phyloP scores from a whole-genome alignment of 2,113 vertebrate genomes.

The Oreochromis niloticus region DNA sequence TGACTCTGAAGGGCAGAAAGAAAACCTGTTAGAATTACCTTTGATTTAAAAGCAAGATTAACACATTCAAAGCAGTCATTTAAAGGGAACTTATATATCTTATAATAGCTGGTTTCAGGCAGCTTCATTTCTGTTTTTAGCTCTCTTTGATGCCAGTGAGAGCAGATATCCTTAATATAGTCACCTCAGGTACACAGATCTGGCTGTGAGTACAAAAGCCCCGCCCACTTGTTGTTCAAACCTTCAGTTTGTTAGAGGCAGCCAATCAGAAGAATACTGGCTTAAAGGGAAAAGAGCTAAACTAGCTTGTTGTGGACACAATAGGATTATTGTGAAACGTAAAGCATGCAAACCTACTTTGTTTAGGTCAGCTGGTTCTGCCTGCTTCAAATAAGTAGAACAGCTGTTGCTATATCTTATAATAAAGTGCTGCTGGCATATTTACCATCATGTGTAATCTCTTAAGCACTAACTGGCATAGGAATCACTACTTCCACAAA shows the following conservation, averaged over 20 bases:
- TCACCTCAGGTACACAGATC: neutral
- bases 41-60: neutral
- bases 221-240: neutral
- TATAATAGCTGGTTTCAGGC: neutral
- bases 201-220: neutral
- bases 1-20: constrained; percentile 53
- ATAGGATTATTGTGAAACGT: neutral
- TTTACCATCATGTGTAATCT: neutral
- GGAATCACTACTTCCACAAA: neutral
- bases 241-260: neutral
- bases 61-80: neutral
- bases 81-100: neutral
- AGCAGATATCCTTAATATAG: neutral
- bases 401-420: neutral
- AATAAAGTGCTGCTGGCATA: neutral
- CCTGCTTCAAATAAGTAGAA: neutral
- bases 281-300: neutral
- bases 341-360: neutral
- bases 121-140: neutral
- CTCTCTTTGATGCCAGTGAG: neutral
- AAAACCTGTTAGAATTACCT: neutral
- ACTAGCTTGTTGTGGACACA: neutral
- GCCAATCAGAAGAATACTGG: neutral
- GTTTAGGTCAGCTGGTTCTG: neutral
- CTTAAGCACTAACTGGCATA: neutral